Percentiles rank a stretch among this genome's conserved stretches.
Conservation (phyloP, 2,113 vertebrate species). For the Ammodytes marinus region DNA sequence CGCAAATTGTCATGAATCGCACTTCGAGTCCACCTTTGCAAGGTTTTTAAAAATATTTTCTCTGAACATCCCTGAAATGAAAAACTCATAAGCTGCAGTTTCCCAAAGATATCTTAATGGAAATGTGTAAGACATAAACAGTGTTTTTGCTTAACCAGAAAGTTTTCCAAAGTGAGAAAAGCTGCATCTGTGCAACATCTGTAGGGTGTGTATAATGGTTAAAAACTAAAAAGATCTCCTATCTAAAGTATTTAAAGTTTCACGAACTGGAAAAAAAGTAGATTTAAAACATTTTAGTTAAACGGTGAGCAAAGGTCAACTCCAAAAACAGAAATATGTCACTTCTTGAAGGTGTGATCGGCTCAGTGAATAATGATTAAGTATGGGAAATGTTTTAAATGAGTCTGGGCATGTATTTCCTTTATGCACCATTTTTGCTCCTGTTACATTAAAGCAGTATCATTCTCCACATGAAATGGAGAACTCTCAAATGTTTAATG, state of each 20-base stretch:
- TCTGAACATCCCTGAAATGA: neutral
- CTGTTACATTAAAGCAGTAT: neutral
- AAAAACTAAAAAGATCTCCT: neutral
- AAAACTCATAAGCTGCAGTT: neutral
- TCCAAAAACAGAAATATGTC: neutral
- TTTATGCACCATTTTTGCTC: neutral
- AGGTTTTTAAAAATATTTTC: neutral
- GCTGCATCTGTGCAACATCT: constrained; percentile 2
- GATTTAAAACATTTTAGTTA: neutral
- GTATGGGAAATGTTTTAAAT: neutral
- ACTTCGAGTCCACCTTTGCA: constrained; percentile 21
- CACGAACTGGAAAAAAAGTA: neutral
- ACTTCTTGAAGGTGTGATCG: neutral
- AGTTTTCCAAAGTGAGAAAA: constrained; percentile 26
- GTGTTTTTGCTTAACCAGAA: constrained; percentile 39
- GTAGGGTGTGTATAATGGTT: neutral
- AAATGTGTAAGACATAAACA: neutral
- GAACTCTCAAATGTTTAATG: neutral
- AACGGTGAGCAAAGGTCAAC: neutral
- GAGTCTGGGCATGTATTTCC: too few species aligned
- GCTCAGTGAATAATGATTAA: neutral
- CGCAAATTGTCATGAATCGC: constrained; percentile 13
- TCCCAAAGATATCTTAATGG: constrained; percentile 11
- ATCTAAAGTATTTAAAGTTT: neutral
- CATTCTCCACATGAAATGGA: neutral